Evolutionary conservation across 2,113 vertebrate species (phyloP).

Genomic region (Colaptes auratus): DNA sequence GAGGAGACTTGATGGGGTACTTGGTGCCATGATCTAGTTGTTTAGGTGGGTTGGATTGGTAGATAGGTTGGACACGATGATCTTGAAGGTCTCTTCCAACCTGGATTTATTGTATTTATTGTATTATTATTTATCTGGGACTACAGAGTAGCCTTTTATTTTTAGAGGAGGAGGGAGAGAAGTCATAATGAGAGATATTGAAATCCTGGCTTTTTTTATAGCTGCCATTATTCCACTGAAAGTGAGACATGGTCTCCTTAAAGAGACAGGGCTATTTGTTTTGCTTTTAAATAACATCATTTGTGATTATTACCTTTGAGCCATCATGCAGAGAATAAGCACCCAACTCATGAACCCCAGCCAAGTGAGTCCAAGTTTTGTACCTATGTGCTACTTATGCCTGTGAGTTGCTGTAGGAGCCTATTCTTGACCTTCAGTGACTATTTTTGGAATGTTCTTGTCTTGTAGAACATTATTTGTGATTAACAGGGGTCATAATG

Average conservation of each 20-base stretch:
- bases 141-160: slow-evolving; percentile 57
- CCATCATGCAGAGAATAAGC: background rate
- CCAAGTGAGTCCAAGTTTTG: slow-evolving; percentile 46
- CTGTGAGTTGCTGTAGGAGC: background rate
- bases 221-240: slow-evolving; percentile 45
- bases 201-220: slow-evolving; percentile 67
- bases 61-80: too few relatives aligned
- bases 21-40: too few relatives aligned
- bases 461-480: background rate
- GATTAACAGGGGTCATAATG: background rate
- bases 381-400: slow-evolving; percentile 4
- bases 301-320: slow-evolving; percentile 54
- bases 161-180: slow-evolving; percentile 51
- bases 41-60: too few relatives aligned
- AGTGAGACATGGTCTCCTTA: slow-evolving; percentile 50
- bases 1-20: too few relatives aligned
- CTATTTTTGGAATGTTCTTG: background rate
- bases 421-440: slow-evolving; percentile 23
- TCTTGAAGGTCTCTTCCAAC: too few relatives aligned
- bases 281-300: slow-evolving; percentile 58
- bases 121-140: too few relatives aligned
- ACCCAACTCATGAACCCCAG: slow-evolving; percentile 40
- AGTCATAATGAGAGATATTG: slow-evolving; percentile 62
- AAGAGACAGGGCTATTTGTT: slow-evolving; percentile 66
- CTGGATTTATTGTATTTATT: too few relatives aligned